Conservation (phyloP, 2,797 vertebrate species). For the Lepilemur ruficaudatus region DNA sequence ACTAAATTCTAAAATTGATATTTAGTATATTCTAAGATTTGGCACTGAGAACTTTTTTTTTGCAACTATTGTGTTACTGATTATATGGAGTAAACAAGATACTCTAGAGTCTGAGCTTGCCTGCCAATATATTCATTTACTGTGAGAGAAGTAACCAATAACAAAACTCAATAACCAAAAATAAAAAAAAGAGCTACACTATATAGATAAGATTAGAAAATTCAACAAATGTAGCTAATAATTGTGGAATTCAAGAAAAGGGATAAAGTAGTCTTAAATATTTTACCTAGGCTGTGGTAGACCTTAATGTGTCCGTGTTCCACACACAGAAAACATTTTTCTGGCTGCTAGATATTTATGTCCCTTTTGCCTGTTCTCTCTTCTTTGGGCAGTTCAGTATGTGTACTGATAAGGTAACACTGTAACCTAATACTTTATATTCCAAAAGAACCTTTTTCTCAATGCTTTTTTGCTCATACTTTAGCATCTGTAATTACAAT, state of each 20-base stretch:
- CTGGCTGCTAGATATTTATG: slow-evolving; percentile 16
- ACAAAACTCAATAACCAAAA: slow-evolving; percentile 6
- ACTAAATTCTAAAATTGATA: slow-evolving; percentile 18
- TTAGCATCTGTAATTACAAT: slow-evolving; percentile 40
- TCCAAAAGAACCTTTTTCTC: slow-evolving; percentile 39
- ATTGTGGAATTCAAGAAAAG: slow-evolving; percentile 9
- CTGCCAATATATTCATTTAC: slow-evolving; percentile 4
- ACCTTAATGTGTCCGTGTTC: neutral
- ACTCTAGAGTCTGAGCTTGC: slow-evolving; percentile 8
- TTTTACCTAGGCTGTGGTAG: neutral
- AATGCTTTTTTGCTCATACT: slow-evolving; percentile 40
- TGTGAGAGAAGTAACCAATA: neutral
- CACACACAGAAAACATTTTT: neutral
- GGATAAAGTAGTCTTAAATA: neutral
- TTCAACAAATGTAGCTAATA: neutral
- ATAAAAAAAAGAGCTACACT: neutral
- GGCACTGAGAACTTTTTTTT: neutral
- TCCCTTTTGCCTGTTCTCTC: slow-evolving; percentile 12
- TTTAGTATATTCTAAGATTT: slow-evolving; percentile 29
- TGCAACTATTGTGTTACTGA: neutral
- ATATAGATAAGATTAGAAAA: slow-evolving; percentile 31
- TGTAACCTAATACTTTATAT: slow-evolving; percentile 45
- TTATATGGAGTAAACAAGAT: slow-evolving; percentile 3
- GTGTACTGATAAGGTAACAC: neutral
- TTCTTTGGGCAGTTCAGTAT: slow-evolving; percentile 22